A percentile compares a stretch with the other conserved stretches of the same genome.
Evolutionary conservation across 2,888 invertebrate species (phyloP).

Genomic region (Liopterus haemorrhoidalis): DNA sequence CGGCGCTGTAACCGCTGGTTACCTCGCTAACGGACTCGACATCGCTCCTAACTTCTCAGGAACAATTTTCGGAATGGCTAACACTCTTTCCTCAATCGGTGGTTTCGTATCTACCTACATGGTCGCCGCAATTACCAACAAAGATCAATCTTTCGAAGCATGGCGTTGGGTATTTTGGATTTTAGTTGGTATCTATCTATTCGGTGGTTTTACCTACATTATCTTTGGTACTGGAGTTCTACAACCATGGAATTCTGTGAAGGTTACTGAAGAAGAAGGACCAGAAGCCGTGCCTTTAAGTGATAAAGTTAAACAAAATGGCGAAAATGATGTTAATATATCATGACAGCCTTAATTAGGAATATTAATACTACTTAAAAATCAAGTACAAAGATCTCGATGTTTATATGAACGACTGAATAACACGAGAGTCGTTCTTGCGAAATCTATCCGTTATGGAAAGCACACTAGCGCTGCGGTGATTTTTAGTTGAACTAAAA

Average conservation of each 20-base stretch:
- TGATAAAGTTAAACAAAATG: too few relatives aligned
- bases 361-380: too few relatives aligned
- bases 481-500: too few relatives aligned
- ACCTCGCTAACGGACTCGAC: constrained; percentile 78
- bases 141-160: constrained; percentile 65
- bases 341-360: too few relatives aligned
- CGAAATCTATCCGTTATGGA: too few relatives aligned
- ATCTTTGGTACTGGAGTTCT: constrained; percentile 62
- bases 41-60: constrained; percentile 86
- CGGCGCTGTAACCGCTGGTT: constrained; percentile 81
- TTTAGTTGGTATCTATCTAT: constrained; percentile 62
- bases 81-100: constrained; percentile 75
- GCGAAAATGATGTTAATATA: too few relatives aligned
- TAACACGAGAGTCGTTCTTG: too few relatives aligned
- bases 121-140: constrained; percentile 69
- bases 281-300: too few relatives aligned
- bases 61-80: constrained; percentile 85
- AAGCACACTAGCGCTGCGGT: too few relatives aligned
- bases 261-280: constrained; percentile 20
- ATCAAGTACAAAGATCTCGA: too few relatives aligned
- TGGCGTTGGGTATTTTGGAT: constrained; percentile 83
- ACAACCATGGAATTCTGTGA: constrained; percentile 51
- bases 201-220: constrained; percentile 60
- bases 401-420: too few relatives aligned
- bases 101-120: constrained; percentile 77